These are phyloP conservation scores for Isurus oxyrinchus DNA, from an alignment of 2,113 vertebrate species.

Conservation along the genomic window DNA sequence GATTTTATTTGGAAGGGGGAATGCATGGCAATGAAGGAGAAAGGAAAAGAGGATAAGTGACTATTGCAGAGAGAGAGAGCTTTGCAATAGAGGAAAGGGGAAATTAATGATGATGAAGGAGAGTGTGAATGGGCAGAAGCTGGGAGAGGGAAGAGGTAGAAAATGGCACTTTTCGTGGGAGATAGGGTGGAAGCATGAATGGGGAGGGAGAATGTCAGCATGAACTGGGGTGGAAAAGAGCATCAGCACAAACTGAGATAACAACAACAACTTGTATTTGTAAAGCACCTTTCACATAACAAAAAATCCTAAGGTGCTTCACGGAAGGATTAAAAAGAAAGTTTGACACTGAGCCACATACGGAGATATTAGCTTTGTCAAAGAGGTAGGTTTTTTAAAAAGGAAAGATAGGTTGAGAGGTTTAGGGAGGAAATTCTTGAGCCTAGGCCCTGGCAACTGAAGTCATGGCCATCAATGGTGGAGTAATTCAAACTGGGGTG, in stretches of 20 bases:
- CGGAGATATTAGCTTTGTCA: background rate
- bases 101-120: no score
- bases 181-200: no score
- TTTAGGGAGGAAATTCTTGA: background rate
- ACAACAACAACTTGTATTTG: no score
- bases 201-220: no score
- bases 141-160: no score
- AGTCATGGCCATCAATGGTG: background rate
- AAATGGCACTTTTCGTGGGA: no score
- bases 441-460: background rate
- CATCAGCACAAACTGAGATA: no score
- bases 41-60: background rate
- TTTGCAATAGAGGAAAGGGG: background rate
- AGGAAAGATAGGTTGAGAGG: background rate
- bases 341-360: background rate
- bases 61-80: background rate
- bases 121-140: no score
- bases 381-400: background rate
- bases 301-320: background rate
- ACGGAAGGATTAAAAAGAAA: background rate
- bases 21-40: background rate
- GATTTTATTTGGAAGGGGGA: background rate
- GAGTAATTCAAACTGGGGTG: background rate
- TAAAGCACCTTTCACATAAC: background rate
- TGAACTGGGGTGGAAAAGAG: no score